Base-by-base conservation (phyloP, 2,888 invertebrate species). In the Napeogenes inachia region DNA sequence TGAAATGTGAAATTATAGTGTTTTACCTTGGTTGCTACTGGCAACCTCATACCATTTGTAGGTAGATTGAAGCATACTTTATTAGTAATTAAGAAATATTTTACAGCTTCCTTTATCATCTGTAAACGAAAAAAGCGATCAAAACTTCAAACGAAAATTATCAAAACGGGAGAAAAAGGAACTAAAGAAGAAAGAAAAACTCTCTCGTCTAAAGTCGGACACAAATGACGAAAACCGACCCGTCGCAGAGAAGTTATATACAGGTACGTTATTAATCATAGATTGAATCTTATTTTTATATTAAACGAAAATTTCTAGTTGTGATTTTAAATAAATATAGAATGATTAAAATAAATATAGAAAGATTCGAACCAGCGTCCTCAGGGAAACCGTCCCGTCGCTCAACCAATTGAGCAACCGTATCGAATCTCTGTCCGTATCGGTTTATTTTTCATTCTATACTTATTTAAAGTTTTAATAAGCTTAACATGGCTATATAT, bases 161-260 rank as follows among this genome's bases (percentile, higher is more conserved):
- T 99, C 99, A 57, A 99, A 98, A 91, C 93, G 99, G 57, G 99
- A 99, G 85, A 99, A 99, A 88, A 99, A 99, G 82, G 98, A 99
- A 82, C 92, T 97, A 81, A 98, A 99, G 87, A 99, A 98, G 84
- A 96, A 97, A 81, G 97, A 97, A 77, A 97, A 97, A 86, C 83
- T 96, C 68, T 95, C 95, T 55, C 93, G 96, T 79, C 87, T 96
- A 73, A 95, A 95, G 85, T 94, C 94, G 56, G 93, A 94, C 75
- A 86, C 91, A 0, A 89, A 89, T 61, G 91, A 93, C 63, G 95
- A 95, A 79, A 95, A 94, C 75, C 92, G 94, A 79, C 93, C 94
- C 57, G 96, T 97, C 13, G 97, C 98, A 2, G 97, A 97, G 80
- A 98, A 97, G 89, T 91, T 98, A 64, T 98, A 98, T 77, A 97